These are phyloP conservation scores for Sternarchorhynchus goeldii DNA, from an alignment of 2,797 vertebrate genomes.

Conservation along the genomic window DNA sequence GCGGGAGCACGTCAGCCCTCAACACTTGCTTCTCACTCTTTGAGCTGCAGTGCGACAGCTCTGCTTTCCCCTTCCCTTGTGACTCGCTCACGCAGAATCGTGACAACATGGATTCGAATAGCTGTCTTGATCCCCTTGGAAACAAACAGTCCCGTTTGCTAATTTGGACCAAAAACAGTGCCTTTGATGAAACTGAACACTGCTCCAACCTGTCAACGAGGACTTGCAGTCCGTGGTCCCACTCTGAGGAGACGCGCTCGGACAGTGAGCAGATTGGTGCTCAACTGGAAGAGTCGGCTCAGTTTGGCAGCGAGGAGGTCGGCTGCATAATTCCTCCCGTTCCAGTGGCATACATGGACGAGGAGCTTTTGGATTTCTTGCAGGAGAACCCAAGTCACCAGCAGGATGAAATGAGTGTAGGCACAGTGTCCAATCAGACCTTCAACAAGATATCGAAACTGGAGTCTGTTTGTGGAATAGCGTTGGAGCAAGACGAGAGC, in stretches of 20 bases:
- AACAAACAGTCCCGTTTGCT: slow-evolving; percentile 99
- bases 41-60: slow-evolving; percentile 97
- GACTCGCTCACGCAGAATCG: slow-evolving; percentile 87
- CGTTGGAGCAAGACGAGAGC: slow-evolving; percentile 88
- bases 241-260: slow-evolving; percentile 98
- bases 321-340: slow-evolving; percentile 89
- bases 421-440: slow-evolving; percentile 81
- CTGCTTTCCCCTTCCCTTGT: slow-evolving; percentile 91
- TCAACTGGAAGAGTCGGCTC: slow-evolving; percentile 86
- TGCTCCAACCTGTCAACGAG: slow-evolving; percentile 99
- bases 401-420: slow-evolving; percentile 79
- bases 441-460: slow-evolving; percentile 96
- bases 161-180: slow-evolving; percentile 99
- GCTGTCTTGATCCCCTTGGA: slow-evolving; percentile 90
- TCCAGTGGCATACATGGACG: slow-evolving; percentile 89
- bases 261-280: slow-evolving; percentile 91
- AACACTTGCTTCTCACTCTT: slow-evolving; percentile 97
- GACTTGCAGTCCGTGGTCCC: slow-evolving; percentile 99
- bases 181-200: slow-evolving; percentile 99
- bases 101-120: slow-evolving; percentile 89
- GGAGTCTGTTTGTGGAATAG: slow-evolving; percentile 98
- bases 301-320: slow-evolving; percentile 85
- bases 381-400: slow-evolving; percentile 82
- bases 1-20: slow-evolving; percentile 85
- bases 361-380: slow-evolving; percentile 94